A percentile compares a stretch with the other conserved stretches of the same genome.
Conservation (phyloP, 2,113 vertebrate species). For the Lipophrys pholis region DNA sequence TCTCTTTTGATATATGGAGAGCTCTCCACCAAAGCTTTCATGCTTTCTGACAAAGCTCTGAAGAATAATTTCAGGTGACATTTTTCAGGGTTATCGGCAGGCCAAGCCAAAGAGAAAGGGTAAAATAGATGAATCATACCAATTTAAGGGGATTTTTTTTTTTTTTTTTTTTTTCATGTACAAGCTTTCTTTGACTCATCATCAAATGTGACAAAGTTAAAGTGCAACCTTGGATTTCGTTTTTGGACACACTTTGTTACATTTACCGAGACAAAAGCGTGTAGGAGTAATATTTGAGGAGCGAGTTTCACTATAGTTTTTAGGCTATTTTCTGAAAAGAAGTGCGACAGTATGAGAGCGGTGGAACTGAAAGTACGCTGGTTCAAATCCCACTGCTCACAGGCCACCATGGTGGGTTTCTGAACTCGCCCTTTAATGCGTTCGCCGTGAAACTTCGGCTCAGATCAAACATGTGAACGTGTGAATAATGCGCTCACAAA, state of each 20-base stretch:
- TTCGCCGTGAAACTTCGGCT: too few relatives aligned
- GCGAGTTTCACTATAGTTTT: too few relatives aligned
- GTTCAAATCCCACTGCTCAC: too few relatives aligned
- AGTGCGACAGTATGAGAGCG: too few relatives aligned
- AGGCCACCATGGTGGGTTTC: too few relatives aligned
- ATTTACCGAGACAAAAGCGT: neutral
- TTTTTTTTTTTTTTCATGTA: too few relatives aligned
- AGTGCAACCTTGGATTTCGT: neutral
- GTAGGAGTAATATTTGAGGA: neutral
- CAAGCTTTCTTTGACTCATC: neutral
- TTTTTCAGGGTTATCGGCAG: neutral
- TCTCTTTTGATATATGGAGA: constrained; percentile 7
- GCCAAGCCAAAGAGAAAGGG: neutral
- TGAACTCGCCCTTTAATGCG: too few relatives aligned
- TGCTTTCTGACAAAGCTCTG: neutral
- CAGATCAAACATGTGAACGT: too few relatives aligned
- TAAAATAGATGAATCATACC: neutral
- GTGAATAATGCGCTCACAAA: too few relatives aligned
- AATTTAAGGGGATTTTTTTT: neutral
- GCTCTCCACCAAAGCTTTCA: neutral
- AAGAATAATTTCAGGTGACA: neutral
- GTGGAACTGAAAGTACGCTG: too few relatives aligned
- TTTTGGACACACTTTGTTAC: too few relatives aligned
- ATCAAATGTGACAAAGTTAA: neutral
- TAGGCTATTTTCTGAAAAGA: too few relatives aligned